phyloP scores from a whole-genome alignment of 2,797 vertebrate genomes.

The Prionace glauca region DNA sequence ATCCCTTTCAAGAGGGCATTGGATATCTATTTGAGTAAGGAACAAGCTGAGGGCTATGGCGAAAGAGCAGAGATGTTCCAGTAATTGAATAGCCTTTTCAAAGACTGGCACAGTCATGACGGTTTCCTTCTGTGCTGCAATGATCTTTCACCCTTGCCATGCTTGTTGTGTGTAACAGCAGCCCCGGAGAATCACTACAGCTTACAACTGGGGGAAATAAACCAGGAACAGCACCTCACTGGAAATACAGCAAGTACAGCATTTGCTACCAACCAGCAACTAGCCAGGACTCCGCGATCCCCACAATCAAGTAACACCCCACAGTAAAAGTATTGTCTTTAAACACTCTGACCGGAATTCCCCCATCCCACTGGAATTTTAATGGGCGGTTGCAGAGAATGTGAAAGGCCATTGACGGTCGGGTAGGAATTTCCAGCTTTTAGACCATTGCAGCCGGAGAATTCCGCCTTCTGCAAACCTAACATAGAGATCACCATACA shows the following conservation, averaged over 20 bases:
- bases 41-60: neutral
- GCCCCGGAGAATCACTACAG: neutral
- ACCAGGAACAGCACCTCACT: neutral
- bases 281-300: neutral
- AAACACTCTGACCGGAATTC: too few species aligned
- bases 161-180: neutral
- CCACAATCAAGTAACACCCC: neutral
- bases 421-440: too few species aligned
- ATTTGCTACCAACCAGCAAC: too few species aligned
- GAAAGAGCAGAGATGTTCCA: neutral
- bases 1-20: neutral
- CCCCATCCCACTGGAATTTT: too few species aligned
- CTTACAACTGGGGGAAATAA: neutral
- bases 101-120: neutral
- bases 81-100: neutral
- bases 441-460: too few species aligned
- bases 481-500: too few species aligned
- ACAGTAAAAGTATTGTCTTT: neutral
- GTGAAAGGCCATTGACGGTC: too few species aligned
- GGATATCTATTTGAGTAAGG: neutral
- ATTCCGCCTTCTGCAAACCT: neutral
- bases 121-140: neutral
- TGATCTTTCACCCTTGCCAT: neutral
- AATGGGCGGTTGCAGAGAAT: too few species aligned
- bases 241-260: neutral